Percentiles rank a stretch among this genome's conserved stretches.
Conservation (phyloP, 2,888 invertebrate species). For the Oligia latruncula region DNA sequence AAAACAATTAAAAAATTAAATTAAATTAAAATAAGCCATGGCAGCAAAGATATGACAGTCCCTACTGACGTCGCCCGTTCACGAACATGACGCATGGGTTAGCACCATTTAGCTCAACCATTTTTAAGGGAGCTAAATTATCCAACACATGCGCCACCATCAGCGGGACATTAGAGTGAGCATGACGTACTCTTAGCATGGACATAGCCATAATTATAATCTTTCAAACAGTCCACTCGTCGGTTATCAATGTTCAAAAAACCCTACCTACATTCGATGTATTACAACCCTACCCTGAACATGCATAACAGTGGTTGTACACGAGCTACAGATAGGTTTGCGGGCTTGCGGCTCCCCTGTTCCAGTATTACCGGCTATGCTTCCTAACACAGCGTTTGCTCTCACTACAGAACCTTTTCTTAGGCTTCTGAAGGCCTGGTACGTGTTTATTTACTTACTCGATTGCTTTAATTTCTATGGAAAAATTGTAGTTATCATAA, state of each 20-base stretch:
- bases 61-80: no score
- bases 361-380: slow-evolving; percentile 36
- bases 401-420: slow-evolving; percentile 25
- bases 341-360: slow-evolving; percentile 32
- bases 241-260: neutral
- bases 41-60: no score
- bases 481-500: neutral
- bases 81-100: no score
- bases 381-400: slow-evolving; percentile 19
- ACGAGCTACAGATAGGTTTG: slow-evolving; percentile 52
- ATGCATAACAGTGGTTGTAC: slow-evolving; percentile 57
- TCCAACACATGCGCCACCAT: no score
- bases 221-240: neutral
- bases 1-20: no score
- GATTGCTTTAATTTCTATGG: neutral
- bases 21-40: no score
- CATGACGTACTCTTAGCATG: no score
- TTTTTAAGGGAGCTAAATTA: no score
- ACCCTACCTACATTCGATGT: neutral
- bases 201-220: no score
- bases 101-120: no score
- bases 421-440: slow-evolving; percentile 1
- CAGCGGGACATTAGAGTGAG: no score
- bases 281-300: slow-evolving; percentile 46
- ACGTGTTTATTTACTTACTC: neutral